Percentiles rank a stretch among this genome's conserved stretches.
Conservation (phyloP, 2,888 invertebrate genomes). For the Acleris sparsana region DNA sequence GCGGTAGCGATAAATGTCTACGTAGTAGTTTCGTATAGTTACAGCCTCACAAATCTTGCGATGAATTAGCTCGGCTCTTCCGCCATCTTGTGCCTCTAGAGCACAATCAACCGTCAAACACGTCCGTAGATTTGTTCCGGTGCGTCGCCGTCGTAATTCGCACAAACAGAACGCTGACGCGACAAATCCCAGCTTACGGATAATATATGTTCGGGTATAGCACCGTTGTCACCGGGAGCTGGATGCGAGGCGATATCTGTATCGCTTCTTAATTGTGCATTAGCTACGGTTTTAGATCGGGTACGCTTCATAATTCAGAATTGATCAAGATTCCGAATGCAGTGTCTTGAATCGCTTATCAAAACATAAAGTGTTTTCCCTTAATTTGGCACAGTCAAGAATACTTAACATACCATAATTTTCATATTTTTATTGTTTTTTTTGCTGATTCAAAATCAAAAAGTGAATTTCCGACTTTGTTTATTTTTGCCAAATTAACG, state of each 20-base stretch:
- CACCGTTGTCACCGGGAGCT: constrained; percentile 7
- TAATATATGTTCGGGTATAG: constrained; percentile 11
- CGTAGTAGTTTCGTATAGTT: background rate
- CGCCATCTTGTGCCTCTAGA: constrained; percentile 14
- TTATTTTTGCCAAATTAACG: too few species aligned
- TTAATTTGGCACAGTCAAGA: too few species aligned
- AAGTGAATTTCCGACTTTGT: too few species aligned
- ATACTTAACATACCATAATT: too few species aligned
- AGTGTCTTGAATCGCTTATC: too few species aligned
- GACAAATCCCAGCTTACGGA: constrained; percentile 26
- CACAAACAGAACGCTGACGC: constrained; percentile 21
- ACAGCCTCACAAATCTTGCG: background rate
- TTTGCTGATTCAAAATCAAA: too few species aligned
- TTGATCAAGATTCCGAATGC: too few species aligned
- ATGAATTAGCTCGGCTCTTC: constrained; percentile 8
- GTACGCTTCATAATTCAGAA: too few species aligned
- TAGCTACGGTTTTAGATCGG: too few species aligned
- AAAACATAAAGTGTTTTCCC: too few species aligned
- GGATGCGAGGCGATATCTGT: background rate
- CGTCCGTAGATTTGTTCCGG: constrained; percentile 23
- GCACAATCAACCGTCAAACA: constrained; percentile 19
- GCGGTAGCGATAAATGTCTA: background rate
- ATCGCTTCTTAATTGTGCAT: too few species aligned
- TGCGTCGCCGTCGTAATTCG: constrained; percentile 1
- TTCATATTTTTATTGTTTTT: too few species aligned